phyloP scores from a whole-genome alignment of 2,113 vertebrate species.

The Gallinago paraguaiae region DNA sequence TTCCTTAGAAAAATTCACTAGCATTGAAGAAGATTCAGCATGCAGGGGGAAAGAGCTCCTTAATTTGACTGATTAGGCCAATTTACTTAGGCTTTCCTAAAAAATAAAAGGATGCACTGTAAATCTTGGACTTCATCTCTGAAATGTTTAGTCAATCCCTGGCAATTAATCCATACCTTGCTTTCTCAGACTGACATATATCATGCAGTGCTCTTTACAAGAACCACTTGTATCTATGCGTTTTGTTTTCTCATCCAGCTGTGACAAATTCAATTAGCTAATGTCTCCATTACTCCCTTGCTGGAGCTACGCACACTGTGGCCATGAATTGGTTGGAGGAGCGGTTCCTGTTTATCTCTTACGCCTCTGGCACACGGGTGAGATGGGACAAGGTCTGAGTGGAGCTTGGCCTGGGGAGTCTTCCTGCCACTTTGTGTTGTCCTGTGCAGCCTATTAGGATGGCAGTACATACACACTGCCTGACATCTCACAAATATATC shows the following conservation, averaged over 20 bases:
- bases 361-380: neutral
- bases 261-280: slow-evolving; percentile 19
- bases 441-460: neutral
- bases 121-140: slow-evolving; percentile 36
- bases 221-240: neutral
- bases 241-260: slow-evolving; percentile 22
- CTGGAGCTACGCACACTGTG: rapidly evolving
- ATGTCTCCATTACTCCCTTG: neutral
- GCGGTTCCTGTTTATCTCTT: neutral
- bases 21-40: slow-evolving; percentile 33
- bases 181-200: slow-evolving; percentile 14
- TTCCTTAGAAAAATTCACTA: slow-evolving; percentile 62
- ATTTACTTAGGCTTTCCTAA: slow-evolving; percentile 45
- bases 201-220: neutral
- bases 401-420: neutral
- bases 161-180: slow-evolving; percentile 37
- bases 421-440: neutral
- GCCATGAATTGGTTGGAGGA: neutral
- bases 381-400: neutral
- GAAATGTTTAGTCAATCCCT: slow-evolving; percentile 30
- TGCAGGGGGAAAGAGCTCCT: neutral
- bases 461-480: rapidly evolving
- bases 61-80: slow-evolving; percentile 64
- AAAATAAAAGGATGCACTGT: slow-evolving; percentile 2
- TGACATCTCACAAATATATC: neutral